Base-by-base conservation (phyloP, 2,888 invertebrate species). In the Xylophagus ater region DNA sequence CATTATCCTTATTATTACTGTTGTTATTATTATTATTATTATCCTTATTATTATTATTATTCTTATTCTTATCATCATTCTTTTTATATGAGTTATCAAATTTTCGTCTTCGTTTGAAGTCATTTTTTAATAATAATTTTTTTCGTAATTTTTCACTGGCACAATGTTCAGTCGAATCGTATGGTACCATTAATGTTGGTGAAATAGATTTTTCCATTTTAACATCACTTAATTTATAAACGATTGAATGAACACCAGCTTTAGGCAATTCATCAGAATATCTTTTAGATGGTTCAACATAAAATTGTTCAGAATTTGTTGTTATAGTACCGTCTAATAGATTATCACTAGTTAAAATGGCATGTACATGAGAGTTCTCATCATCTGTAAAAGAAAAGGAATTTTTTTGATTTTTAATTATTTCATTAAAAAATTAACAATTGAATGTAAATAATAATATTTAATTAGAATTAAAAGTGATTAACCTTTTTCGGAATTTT, bases 271-370 rank as follows among this genome's bases (percentile, higher is more conserved):
- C 66, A 50, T 73, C 68, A 54, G 68, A 56, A 59, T 67, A 57
- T 54, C 62, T 51, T 44, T 58, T 53, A 45, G 62, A 55, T 46
- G 62, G 53, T 62, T 92, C 90, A 51, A 92, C 74, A 64, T 86
- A 88, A 66, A 78, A 87, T 54, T 87, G 83, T 54, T 85, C 85
- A 36, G 75, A 69, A 41, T 70, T 68, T 36, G 86, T 83, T 62
- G 76, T 73, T 56, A 93, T 81, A 39, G 83, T 83, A 37, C 92
- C 93, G 59, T 93, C 92, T 64, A 93, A 86, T 42, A 88, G 72
- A 41, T 92, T 92, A 44, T 88, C 83, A 42, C 74, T 72, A 44
- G 89, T 89, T 52, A 93, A 74, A 53, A 92, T 70, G 26, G 92
- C 93, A 57, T 86, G 81, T 37, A 90, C 86, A 49, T 75, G 67